Conservation (phyloP, 2,113 vertebrate species). For the Dendrocopos noguchii region DNA sequence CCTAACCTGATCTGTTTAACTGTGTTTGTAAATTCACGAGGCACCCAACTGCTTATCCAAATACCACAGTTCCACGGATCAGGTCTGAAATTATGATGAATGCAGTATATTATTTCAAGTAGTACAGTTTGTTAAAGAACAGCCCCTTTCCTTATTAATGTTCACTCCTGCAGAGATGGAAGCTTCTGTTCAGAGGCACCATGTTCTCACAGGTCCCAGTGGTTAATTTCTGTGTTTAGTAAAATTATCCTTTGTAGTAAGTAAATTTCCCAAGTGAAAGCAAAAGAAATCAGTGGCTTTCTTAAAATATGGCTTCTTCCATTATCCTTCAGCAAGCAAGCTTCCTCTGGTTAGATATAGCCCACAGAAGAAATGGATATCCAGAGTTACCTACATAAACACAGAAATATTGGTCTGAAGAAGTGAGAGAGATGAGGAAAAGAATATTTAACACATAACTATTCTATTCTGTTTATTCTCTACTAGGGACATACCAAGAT, state of each 20-base stretch:
- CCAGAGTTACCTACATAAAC: not conserved
- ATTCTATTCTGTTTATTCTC: not conserved
- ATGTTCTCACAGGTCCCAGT: not conserved
- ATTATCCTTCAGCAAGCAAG: not conserved
- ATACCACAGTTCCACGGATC: constrained; percentile 8
- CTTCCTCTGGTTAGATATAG: not conserved
- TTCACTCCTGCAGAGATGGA: constrained; percentile 7
- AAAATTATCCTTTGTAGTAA: not conserved
- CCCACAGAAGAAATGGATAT: not conserved
- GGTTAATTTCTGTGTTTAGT: not conserved
- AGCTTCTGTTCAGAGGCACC: constrained; percentile 8
- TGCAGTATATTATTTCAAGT: not conserved
- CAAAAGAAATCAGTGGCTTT: not conserved
- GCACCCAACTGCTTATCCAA: constrained; percentile 22
- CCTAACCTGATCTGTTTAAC: constrained; percentile 23
- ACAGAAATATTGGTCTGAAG: not conserved
- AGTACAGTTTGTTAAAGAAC: not conserved
- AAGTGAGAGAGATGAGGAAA: not conserved
- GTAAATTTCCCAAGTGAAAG: not conserved
- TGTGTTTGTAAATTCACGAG: constrained; percentile 35
- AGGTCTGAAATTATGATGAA: not conserved
- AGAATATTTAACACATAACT: not conserved
- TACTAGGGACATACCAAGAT: not conserved
- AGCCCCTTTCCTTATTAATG: not conserved
- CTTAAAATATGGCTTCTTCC: not conserved